A percentile compares a stretch with the other conserved stretches of the same genome.
Evolutionary conservation across 2,113 vertebrate species (phyloP).

Genomic region (Mola mola): DNA sequence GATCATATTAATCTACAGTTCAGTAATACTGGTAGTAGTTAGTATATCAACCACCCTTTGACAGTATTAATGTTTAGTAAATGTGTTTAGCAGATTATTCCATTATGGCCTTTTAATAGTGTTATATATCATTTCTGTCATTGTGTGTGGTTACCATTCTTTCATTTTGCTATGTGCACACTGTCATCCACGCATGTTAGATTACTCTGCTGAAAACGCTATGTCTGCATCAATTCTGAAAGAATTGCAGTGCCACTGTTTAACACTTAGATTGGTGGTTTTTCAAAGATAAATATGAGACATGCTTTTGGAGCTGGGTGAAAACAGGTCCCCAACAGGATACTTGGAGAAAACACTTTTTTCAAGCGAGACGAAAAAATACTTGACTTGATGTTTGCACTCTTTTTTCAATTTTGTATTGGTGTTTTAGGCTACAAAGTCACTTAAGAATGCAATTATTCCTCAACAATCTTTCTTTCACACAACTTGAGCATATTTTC

Average conservation of each 20-base stretch:
- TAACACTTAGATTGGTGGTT: constrained; percentile 53
- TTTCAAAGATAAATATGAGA: constrained; percentile 38
- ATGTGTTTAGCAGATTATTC: constrained; percentile 74
- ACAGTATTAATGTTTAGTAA: constrained; percentile 71
- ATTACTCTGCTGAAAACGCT: constrained; percentile 58
- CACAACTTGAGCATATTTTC: neutral
- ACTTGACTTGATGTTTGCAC: constrained; percentile 1
- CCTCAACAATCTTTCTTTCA: constrained; percentile 1
- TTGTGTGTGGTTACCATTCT: constrained; percentile 48
- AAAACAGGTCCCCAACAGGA: constrained; percentile 31
- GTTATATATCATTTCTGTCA: constrained; percentile 74
- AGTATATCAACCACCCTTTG: constrained; percentile 69
- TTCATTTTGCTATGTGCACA: constrained; percentile 22
- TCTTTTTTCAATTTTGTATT: constrained; percentile 4
- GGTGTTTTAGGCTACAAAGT: constrained; percentile 13
- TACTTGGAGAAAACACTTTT: constrained; percentile 9
- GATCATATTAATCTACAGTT: constrained; percentile 43
- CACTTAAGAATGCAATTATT: constrained; percentile 1
- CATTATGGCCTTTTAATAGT: constrained; percentile 63
- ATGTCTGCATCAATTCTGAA: constrained; percentile 54
- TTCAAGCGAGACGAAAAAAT: no score
- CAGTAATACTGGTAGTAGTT: constrained; percentile 56
- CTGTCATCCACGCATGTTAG: constrained; percentile 43
- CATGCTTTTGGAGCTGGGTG: constrained; percentile 32
- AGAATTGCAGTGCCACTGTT: constrained; percentile 28